Evolutionary conservation across 2,888 invertebrate genomes (phyloP).

Genomic region (Mimachlamys varia): DNA sequence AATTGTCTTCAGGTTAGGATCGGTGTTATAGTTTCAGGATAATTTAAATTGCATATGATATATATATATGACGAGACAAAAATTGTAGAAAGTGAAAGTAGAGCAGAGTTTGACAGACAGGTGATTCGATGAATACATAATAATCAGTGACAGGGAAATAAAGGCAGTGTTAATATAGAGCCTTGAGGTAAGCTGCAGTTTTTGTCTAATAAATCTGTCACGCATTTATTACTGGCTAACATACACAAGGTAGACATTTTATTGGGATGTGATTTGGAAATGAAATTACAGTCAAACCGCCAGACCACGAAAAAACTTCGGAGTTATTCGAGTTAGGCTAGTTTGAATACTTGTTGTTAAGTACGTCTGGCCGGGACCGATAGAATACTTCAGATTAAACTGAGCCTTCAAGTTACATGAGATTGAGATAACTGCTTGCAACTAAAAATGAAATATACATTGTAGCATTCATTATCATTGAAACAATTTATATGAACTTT

Average conservation of each 20-base stretch:
- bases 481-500: too few relatives aligned
- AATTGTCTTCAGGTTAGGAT: not conserved
- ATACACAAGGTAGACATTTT: not conserved
- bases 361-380: too few relatives aligned
- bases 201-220: constrained; percentile 11
- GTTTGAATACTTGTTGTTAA: too few relatives aligned
- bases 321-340: too few relatives aligned
- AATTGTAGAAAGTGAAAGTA: constrained; percentile 1
- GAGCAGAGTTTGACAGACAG: not conserved
- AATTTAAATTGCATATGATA: not conserved
- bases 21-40: not conserved
- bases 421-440: too few relatives aligned
- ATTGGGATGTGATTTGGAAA: not conserved
- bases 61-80: not conserved
- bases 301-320: too few relatives aligned
- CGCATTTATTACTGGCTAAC: not conserved
- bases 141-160: not conserved
- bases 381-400: too few relatives aligned
- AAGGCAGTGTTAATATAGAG: not conserved
- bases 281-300: not conserved
- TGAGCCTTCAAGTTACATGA: too few relatives aligned
- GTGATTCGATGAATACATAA: not conserved
- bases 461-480: not conserved
- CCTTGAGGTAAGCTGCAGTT: not conserved
- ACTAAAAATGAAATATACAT: not conserved